phyloP scores from a whole-genome alignment of 2,797 vertebrate genomes.

The Gymnopithys bicolor region DNA sequence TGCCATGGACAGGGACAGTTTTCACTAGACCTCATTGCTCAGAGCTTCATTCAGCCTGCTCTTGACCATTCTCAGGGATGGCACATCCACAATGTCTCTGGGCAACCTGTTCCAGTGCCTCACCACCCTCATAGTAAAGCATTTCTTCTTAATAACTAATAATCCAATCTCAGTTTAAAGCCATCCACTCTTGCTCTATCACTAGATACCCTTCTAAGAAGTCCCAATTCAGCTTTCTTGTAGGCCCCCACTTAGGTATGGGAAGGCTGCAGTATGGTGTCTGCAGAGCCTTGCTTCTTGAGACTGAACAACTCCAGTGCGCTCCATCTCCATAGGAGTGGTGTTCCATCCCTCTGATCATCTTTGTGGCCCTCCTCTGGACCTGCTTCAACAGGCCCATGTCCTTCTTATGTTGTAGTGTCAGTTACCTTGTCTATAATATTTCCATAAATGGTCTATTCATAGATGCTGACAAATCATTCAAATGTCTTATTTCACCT shows the following conservation, averaged over 20 bases:
- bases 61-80: background rate
- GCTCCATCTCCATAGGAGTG: fast-evolving
- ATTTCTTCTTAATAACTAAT: background rate
- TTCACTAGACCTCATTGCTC: background rate
- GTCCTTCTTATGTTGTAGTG: background rate
- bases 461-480: slow-evolving; percentile 17
- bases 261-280: background rate
- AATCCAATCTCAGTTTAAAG: background rate
- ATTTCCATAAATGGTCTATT: slow-evolving; percentile 7
- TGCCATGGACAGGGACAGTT: background rate
- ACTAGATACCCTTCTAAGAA: background rate
- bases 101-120: background rate
- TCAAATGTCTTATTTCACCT: background rate
- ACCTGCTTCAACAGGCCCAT: background rate
- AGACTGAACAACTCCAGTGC: background rate
- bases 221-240: background rate
- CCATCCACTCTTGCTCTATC: background rate
- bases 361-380: background rate
- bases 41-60: background rate
- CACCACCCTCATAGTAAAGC: background rate
- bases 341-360: background rate
- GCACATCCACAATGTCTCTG: background rate
- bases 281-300: background rate
- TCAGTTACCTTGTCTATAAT: slow-evolving; percentile 6
- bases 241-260: background rate